These are phyloP conservation scores for Corythornis madagascariensis DNA, from an alignment of 2,113 vertebrate species.

Conservation along the genomic window DNA sequence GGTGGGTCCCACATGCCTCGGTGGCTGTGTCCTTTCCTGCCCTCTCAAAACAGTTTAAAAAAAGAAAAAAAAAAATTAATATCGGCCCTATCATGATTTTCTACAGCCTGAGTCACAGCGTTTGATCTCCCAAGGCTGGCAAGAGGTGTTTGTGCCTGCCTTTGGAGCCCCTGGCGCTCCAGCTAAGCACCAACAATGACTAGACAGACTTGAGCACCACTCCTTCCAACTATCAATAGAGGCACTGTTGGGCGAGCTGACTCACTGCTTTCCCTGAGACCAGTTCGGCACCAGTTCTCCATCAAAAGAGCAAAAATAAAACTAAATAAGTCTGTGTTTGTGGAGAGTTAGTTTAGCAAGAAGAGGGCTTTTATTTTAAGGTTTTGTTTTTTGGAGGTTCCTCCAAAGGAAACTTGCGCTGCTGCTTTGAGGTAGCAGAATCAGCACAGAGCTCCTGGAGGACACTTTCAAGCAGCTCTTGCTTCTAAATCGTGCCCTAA, in stretches of 20 bases:
- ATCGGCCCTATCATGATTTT: conserved; percentile 46
- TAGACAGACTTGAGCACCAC: conserved; percentile 47
- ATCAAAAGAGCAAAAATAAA: conserved; percentile 40
- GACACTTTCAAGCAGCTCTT: neutral
- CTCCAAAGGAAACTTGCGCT: neutral
- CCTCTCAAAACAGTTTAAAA: neutral
- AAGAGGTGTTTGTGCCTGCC: conserved; percentile 56
- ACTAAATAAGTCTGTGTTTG: neutral
- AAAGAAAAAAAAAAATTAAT: neutral
- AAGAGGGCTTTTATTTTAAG: conserved; percentile 1
- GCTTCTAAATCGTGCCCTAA: neutral
- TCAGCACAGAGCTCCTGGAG: neutral
- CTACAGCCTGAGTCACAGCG: conserved; percentile 22
- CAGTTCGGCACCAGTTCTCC: neutral
- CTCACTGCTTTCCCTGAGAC: conserved; percentile 35
- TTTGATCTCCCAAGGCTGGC: conserved; percentile 47
- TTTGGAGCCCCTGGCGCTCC: conserved; percentile 4
- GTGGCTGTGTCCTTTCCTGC: neutral
- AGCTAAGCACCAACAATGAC: conserved; percentile 62
- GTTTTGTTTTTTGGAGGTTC: conserved; percentile 24
- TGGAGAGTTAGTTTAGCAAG: neutral
- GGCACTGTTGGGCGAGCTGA: conserved; percentile 58
- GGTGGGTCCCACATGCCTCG: neutral
- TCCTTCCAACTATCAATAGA: conserved; percentile 65
- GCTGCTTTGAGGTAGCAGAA: neutral